Evolutionary conservation across 2,797 vertebrate genomes (phyloP).

Genomic region (Pangasius mekongensis): DNA sequence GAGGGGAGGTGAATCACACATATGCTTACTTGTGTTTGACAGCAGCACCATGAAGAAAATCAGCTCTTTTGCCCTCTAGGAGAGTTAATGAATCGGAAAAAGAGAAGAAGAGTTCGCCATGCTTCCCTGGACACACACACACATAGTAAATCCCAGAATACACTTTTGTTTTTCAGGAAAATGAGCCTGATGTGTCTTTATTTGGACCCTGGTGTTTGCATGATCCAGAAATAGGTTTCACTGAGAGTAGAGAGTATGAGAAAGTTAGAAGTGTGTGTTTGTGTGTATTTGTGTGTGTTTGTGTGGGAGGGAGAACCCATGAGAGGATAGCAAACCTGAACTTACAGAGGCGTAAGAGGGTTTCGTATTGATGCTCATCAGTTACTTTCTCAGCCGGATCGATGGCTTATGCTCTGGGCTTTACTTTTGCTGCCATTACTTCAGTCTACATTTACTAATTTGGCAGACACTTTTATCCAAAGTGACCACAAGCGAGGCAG

Average conservation of each 20-base stretch:
- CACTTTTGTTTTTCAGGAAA: constrained; percentile 7
- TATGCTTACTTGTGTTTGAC: constrained; percentile 50
- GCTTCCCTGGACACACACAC: constrained; percentile 32
- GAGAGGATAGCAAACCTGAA: neutral
- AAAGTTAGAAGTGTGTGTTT: neutral
- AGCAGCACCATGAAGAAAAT: constrained; percentile 53
- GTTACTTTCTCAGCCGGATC: constrained; percentile 37
- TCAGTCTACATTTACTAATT: constrained; percentile 43
- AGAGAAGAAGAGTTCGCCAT: constrained; percentile 44
- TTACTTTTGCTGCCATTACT: constrained; percentile 40
- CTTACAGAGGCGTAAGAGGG: constrained; percentile 18
- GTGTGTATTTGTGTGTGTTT: neutral
- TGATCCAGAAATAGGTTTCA: neutral
- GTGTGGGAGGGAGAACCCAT: neutral
- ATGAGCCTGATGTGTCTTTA: constrained; percentile 27
- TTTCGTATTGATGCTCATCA: constrained; percentile 39
- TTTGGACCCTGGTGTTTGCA: constrained; percentile 21
- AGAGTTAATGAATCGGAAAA: constrained; percentile 61
- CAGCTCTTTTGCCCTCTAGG: constrained; percentile 48
- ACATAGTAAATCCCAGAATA: constrained; percentile 22
- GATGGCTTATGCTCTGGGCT: constrained; percentile 38
- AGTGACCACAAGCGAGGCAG: constrained; percentile 15
- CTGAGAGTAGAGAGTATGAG: neutral
- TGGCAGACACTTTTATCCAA: constrained; percentile 27
- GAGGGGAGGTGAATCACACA: constrained; percentile 6